Base-by-base conservation (phyloP, 2,888 invertebrate genomes). In the Epiblema foenella region DNA sequence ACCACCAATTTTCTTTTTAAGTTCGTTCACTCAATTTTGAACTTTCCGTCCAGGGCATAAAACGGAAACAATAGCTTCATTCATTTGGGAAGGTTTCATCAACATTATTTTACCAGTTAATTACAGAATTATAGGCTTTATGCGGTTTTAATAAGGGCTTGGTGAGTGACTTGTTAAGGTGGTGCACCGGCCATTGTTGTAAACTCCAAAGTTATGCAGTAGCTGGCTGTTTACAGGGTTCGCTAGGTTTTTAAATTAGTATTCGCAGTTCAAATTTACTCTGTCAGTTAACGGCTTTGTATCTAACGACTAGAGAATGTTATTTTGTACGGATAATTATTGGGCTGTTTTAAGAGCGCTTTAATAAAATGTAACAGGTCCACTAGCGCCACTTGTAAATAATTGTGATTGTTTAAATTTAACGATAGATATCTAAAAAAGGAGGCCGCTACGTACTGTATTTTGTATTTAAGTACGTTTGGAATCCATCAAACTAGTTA, bases 161-260 rank as follows among this genome's bases (percentile, higher is more conserved):
- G 4, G 20, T 20, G 11, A 37, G 10, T 17, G 58, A 9, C 15
- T 58, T 58, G n/a, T 59, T 12, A 67, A 67, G 58, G 58, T 51
- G 20, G 57, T 33, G 18, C 8, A 12, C n/a, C 12, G 8, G n/a
- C 51, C 58, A 67, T 67, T 67, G 66, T 67, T 67, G 65, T 62
- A 63, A 67, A 67, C 67, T 57, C 18, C 8, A 33, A 67, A 67
- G 58, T 67, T 67, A 58, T 58, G 67, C 51, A 20, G 58, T 37
- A 24, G 65, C 15, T 37, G 33, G 66, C 33, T 67, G 58, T 59
- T 67, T 67, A 59, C 51, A 59, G 58, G 57, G 66, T 58, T 49
- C 49, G 66, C 58, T 67, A 52, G 51, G 63, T 52, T 63, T 63
- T 63, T 51, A 52, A 52, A 52, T 63, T 52, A 63, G 63, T 63